Evolutionary conservation across 2,113 vertebrate species (phyloP).

Genomic region (Boleophthalmus pectinirostris): DNA sequence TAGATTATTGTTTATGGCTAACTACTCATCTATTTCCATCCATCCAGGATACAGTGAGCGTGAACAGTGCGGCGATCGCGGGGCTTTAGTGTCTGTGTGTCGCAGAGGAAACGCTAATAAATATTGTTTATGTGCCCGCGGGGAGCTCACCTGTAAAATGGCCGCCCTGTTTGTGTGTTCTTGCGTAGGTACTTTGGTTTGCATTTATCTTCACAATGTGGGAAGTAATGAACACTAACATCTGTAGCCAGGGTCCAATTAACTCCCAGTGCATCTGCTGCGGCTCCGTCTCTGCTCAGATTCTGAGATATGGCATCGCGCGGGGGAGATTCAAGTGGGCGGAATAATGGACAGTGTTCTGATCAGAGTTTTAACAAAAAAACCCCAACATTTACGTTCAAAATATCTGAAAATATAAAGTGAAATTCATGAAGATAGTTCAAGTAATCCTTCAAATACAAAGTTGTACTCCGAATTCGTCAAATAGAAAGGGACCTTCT

Average conservation of each 20-base stretch:
- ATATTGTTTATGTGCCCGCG: constrained; percentile 21
- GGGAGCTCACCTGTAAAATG: constrained; percentile 41
- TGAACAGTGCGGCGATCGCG: not conserved
- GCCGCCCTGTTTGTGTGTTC: constrained; percentile 30
- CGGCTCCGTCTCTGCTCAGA: constrained; percentile 8
- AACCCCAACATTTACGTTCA: no score
- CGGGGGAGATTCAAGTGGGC: not conserved
- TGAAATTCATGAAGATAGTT: no score
- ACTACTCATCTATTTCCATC: constrained; percentile 39
- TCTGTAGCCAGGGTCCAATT: constrained; percentile 65
- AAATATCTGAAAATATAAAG: no score
- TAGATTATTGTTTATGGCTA: constrained; percentile 32
- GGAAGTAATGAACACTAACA: constrained; percentile 64
- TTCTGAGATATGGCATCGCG: not conserved
- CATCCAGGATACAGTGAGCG: constrained; percentile 12
- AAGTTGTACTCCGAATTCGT: no score
- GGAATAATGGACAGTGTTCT: not conserved
- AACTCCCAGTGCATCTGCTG: constrained; percentile 72
- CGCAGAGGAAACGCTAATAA: no score
- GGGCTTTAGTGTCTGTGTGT: not conserved
- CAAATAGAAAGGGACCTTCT: no score
- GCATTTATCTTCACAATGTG: constrained; percentile 45
- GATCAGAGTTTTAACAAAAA: no score
- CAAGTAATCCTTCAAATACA: no score
- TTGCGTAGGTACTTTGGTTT: constrained; percentile 13